Percentiles rank a stretch among this genome's conserved stretches.
phyloP scores from a whole-genome alignment of 1,140 invertebrate genomes.

The Drosophila nikananu region DNA sequence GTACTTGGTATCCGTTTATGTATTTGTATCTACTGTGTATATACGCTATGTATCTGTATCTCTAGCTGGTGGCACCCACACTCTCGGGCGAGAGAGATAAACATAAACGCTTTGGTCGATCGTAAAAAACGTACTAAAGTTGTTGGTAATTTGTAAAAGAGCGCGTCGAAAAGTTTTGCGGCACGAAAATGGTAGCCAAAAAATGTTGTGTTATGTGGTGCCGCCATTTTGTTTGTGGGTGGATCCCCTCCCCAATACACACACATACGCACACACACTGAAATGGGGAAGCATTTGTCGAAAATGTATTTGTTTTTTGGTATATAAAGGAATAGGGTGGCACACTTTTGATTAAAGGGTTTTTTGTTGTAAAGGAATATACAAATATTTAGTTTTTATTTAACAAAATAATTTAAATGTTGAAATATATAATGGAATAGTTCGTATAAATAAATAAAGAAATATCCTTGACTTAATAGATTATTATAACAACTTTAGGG shows the following conservation, averaged over 20 bases:
- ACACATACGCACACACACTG: constrained; percentile 10
- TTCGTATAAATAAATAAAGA: too few relatives aligned
- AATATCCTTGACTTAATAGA: too few relatives aligned
- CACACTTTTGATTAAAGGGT: neutral
- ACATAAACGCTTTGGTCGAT: constrained; percentile 67
- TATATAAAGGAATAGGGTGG: constrained; percentile 22
- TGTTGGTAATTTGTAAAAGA: constrained; percentile 85
- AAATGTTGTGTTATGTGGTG: constrained; percentile 77
- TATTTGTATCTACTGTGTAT: neutral
- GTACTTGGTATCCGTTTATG: neutral
- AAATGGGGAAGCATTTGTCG: constrained; percentile 9
- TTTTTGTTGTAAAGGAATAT: too few relatives aligned
- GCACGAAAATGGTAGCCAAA: constrained; percentile 58
- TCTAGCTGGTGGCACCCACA: constrained; percentile 26
- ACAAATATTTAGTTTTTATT: too few relatives aligned
- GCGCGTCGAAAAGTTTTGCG: constrained; percentile 84
- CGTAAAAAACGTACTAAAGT: constrained; percentile 79
- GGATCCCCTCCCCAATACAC: constrained; percentile 4
- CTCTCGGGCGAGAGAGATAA: constrained; percentile 4
- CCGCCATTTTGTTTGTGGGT: constrained; percentile 78
- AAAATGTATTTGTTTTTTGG: neutral
- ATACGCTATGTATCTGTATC: neutral
- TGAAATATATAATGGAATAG: too few relatives aligned
- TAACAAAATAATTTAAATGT: too few relatives aligned
- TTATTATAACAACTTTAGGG: too few relatives aligned